These are phyloP conservation scores for Paratrypauchen microcephalus DNA, from an alignment of 2,797 vertebrate genomes.

Conservation along the genomic window DNA sequence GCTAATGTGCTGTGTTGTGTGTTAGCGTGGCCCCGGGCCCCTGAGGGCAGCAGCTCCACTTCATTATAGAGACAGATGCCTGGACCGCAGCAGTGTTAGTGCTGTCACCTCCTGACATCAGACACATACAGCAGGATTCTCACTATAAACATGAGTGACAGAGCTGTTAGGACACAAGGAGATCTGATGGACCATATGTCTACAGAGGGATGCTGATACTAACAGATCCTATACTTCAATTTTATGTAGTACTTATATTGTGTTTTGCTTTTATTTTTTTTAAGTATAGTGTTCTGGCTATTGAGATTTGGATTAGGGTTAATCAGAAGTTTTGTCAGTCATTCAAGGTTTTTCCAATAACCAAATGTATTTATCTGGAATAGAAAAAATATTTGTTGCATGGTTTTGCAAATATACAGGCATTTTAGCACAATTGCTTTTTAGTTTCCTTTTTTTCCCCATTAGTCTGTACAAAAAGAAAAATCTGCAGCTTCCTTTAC, in stretches of 20 bases:
- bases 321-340: too few species aligned
- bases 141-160: slow-evolving; percentile 26
- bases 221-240: background rate
- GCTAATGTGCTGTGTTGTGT: slow-evolving; percentile 43
- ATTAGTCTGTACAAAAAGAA: too few species aligned
- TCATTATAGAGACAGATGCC: slow-evolving; percentile 54
- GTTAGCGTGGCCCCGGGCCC: slow-evolving; percentile 13
- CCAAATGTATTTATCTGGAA: too few species aligned
- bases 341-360: too few species aligned
- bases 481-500: too few species aligned
- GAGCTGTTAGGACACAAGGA: background rate
- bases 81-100: slow-evolving; percentile 32
- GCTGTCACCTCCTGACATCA: slow-evolving; percentile 22
- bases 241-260: background rate
- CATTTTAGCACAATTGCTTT: too few species aligned
- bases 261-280: too few species aligned
- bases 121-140: slow-evolving; percentile 2
- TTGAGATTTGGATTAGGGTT: too few species aligned
- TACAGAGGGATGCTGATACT: background rate
- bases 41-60: slow-evolving; percentile 22
- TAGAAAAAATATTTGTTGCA: too few species aligned
- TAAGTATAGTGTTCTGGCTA: too few species aligned
- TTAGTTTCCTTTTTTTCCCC: too few species aligned
- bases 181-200: background rate
- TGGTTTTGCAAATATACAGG: too few species aligned